Percentiles rank a stretch among this genome's conserved stretches.
phyloP scores from a whole-genome alignment of 2,888 invertebrate genomes.

The Stratiomys singularior region DNA sequence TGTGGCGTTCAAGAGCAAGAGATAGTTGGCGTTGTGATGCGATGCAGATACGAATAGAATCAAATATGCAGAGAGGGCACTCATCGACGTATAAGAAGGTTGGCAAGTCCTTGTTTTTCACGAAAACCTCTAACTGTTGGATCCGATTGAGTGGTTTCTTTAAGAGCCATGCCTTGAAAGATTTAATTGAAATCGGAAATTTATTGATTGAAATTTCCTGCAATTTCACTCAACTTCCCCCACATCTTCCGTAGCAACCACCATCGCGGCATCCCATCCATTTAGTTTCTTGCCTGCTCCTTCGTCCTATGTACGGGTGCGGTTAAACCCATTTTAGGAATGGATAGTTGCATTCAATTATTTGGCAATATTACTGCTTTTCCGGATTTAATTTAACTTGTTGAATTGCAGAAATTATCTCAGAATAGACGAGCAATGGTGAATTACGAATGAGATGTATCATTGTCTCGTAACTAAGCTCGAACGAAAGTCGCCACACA shows the following conservation, averaged over 20 bases:
- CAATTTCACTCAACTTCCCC: slow-evolving; percentile 13
- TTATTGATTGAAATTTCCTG: slow-evolving; percentile 50
- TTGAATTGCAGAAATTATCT: slow-evolving; percentile 41
- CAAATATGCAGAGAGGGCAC: neutral
- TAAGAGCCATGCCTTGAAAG: slow-evolving; percentile 50
- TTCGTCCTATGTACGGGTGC: slow-evolving; percentile 15
- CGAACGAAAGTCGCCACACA: no score
- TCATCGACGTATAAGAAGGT: neutral
- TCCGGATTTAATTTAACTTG: slow-evolving; percentile 43
- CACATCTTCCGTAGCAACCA: neutral
- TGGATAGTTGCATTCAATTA: slow-evolving; percentile 43
- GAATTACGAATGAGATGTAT: slow-evolving; percentile 16
- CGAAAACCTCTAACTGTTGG: slow-evolving; percentile 53
- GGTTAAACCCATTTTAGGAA: slow-evolving; percentile 11
- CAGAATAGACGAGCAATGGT: slow-evolving; percentile 18
- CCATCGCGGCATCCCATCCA: neutral
- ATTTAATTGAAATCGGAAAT: slow-evolving; percentile 53
- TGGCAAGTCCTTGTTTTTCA: slow-evolving; percentile 30
- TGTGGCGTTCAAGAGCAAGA: neutral
- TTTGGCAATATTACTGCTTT: slow-evolving; percentile 37
- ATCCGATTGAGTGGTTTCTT: slow-evolving; percentile 52
- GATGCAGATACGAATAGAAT: neutral
- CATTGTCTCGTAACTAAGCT: neutral
- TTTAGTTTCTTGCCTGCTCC: neutral
- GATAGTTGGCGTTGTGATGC: slow-evolving; percentile 7